Evolutionary conservation across 2,888 invertebrate genomes (phyloP), one percentile per base, ranked within the genome.

Genomic region (Mythimna impura): DNA sequence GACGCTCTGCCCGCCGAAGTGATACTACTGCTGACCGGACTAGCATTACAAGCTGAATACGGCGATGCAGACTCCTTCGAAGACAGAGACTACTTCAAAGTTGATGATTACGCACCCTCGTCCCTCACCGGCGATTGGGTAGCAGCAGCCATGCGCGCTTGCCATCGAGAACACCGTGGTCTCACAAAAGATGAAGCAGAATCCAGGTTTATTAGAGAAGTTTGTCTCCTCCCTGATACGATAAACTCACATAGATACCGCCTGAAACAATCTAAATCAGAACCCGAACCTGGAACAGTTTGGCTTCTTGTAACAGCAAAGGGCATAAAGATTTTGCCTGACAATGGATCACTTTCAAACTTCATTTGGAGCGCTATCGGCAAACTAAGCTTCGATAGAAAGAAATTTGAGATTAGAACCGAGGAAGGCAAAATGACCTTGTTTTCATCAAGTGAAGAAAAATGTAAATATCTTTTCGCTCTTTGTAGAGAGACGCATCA

Each of bases 301-400:
- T 98, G 99, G 97, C 97, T 99, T 83, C 98, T 99, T 70, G 98
- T 99, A 74, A 99, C 99, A 90, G 98, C 99, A 63, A 98, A 98
- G 90, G 99, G 99, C 69, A 97, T 99, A 76, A 98, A 98, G 94
- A 98, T 99, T 83, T 97, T 98, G 85, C 97, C 97, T 43, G 98
- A 98, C 91, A 97, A 97, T 84, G 96, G 96, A 60, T 93, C 96
- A 55, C 97, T 98, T 73, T 98, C 98, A 47, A 98, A 98, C 83
- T 99, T 99, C 91, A 97, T 98, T 73, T 99, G 99, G 99, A 98
- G 99, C 89, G 98, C 98, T 87, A 99, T 99, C 81, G 99, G 98
- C 81, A 99, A 99, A 95, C 96, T 99, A 25, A 98, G 98, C 93
- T 99, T 99, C 93, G 99, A 99, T 97, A 97, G 99, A 90, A 99